phyloP scores from a whole-genome alignment of 2,113 vertebrate species.

The Neodon shergylaensis region DNA sequence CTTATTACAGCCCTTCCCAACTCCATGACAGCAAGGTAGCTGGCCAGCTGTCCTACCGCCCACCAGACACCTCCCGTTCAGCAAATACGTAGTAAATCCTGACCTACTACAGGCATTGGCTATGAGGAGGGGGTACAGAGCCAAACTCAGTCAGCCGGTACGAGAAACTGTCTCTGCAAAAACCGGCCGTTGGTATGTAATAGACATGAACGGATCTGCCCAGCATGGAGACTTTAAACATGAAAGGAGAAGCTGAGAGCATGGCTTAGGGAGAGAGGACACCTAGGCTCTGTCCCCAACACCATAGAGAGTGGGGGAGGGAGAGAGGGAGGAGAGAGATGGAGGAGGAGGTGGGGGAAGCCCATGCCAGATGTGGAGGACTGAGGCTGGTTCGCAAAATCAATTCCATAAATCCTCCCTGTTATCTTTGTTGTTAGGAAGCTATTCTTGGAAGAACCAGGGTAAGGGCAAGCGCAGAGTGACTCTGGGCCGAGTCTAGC shows the following conservation, averaged over 20 bases:
- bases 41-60: fast-evolving
- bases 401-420: background rate
- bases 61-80: background rate
- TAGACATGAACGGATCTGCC: background rate
- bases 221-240: background rate
- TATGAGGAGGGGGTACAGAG: fast-evolving
- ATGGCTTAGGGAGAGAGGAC: background rate
- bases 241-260: background rate
- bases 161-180: background rate
- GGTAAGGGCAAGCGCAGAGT: fast-evolving
- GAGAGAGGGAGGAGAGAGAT: background rate
- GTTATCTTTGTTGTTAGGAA: background rate
- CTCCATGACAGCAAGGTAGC: background rate
- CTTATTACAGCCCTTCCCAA: background rate
- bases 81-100: background rate
- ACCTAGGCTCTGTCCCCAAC: background rate
- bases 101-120: fast-evolving
- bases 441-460: background rate
- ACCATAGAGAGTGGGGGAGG: background rate
- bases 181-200: background rate
- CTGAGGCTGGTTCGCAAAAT: background rate
- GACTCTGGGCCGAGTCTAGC: background rate
- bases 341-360: background rate
- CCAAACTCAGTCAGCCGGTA: fast-evolving
- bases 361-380: background rate